Evolutionary conservation across 2,113 vertebrate genomes (phyloP), one percentile per base, ranked within the genome.

Genomic region (Oophaga pumilio): DNA sequence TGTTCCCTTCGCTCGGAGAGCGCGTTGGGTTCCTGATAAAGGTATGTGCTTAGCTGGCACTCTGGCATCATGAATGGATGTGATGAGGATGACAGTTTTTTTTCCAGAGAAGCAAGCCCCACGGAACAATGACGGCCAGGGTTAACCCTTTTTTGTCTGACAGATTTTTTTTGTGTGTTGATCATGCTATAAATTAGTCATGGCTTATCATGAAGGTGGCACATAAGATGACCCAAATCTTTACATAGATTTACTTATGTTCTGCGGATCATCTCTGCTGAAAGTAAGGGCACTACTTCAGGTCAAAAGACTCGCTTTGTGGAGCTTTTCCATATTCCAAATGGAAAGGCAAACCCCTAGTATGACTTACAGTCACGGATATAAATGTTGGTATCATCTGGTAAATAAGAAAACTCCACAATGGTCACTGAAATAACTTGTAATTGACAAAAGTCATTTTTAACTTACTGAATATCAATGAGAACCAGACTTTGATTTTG

Each of bases 31-130:
- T 66, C 62, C 60, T 56, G 22, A 82, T 82, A 82, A 87, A 74
- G 79, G 43, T 43, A 76, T 87, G 79, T 87, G 86, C 86, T 87
- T 87, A 87, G 86, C 86, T 87, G 86, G 86, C 86, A 87, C 68
- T 87, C 68, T 87, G 53, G 17, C 17, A 10, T 68, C 20, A 69
- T 82, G 78, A 87, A 87, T 82, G 86, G 86, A 87, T 87, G n/a
- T 87, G 86, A 87, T 87, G 86, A 87, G 86, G 68, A 56, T 6
- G 79, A 87, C 86, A 87, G 86, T 82, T 87, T 87, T 87, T 87
- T 87, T 82, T 87, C 86, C 71, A 81, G 77, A 81, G 77, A 59
- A 59, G 57, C 50, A 52, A 68, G 78, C 78, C 78, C 59, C 69
- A 62, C 26, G 28, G 33, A 74, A 87, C 86, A 87, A 87, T 82